Conservation (phyloP, 2,113 vertebrate genomes). For the Aspiorhynchus laticeps region DNA sequence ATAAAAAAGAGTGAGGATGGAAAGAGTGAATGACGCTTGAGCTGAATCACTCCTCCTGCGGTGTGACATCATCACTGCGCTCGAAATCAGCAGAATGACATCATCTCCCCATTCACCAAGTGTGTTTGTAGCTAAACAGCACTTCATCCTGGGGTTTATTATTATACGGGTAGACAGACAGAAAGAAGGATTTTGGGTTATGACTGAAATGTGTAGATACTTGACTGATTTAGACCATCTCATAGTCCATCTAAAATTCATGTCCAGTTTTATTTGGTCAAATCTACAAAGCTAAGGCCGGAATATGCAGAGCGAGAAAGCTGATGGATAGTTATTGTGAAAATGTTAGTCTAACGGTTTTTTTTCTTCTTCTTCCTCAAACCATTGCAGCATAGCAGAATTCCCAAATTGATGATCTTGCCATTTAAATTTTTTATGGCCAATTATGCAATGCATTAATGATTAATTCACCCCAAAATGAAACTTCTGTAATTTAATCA, state of each 20-base stretch:
- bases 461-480: not conserved
- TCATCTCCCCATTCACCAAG: not conserved
- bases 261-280: not conserved
- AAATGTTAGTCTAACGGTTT: not conserved
- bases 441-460: not conserved
- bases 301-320: not conserved
- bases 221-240: not conserved
- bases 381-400: not conserved
- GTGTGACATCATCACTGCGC: slow-evolving; percentile 33
- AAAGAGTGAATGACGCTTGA: slow-evolving; percentile 68
- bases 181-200: not conserved
- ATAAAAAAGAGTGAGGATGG: not conserved
- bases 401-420: slow-evolving; percentile 7
- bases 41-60: slow-evolving; percentile 69
- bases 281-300: not conserved
- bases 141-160: slow-evolving; percentile 4
- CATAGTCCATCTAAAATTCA: not conserved
- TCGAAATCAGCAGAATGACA: slow-evolving; percentile 16
- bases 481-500: not conserved
- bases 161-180: not conserved
- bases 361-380: not conserved
- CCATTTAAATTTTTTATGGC: not conserved
- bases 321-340: not conserved
- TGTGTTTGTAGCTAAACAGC: not conserved
- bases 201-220: slow-evolving; percentile 9